Evolutionary conservation across 1,140 invertebrate genomes (phyloP).

Genomic region (Euura saliciscinereae): DNA sequence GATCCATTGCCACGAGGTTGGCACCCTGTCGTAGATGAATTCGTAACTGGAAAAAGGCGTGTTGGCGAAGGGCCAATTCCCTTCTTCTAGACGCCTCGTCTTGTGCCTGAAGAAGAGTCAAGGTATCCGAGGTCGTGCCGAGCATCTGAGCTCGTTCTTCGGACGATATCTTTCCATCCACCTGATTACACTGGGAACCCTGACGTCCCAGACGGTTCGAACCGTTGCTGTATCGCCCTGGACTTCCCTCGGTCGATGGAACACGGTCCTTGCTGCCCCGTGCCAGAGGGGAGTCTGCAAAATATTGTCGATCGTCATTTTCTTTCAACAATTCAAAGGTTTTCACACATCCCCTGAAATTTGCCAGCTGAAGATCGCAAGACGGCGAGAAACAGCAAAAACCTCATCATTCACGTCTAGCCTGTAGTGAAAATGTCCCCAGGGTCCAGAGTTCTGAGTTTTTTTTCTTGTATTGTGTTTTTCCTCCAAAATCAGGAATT

Average conservation of each 20-base stretch:
- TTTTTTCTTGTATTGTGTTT: too few relatives aligned
- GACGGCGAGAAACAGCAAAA: too few relatives aligned
- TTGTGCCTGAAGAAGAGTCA: slow-evolving; percentile 48
- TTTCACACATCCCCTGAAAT: too few relatives aligned
- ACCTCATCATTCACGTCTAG: too few relatives aligned
- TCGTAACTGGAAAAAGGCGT: slow-evolving; percentile 90
- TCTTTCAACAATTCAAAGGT: too few relatives aligned
- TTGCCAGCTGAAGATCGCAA: too few relatives aligned
- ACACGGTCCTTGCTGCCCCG: slow-evolving; percentile 28
- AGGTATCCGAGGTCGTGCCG: slow-evolving; percentile 36
- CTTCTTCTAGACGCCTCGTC: slow-evolving; percentile 69
- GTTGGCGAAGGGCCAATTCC: slow-evolving; percentile 76
- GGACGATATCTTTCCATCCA: slow-evolving; percentile 34
- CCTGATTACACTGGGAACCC: slow-evolving; percentile 26
- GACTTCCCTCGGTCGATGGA: slow-evolving; percentile 37
- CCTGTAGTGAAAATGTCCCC: too few relatives aligned
- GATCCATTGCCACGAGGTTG: slow-evolving; percentile 91
- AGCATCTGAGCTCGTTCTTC: slow-evolving; percentile 9
- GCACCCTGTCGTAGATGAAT: slow-evolving; percentile 86
- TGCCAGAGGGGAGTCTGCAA: slow-evolving; percentile 45
- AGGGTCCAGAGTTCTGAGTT: too few relatives aligned
- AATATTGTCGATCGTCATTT: neutral
- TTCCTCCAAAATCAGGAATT: too few relatives aligned
- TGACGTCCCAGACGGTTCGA: slow-evolving; percentile 31
- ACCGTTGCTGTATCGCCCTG: slow-evolving; percentile 37